phyloP scores from a whole-genome alignment of 2,113 vertebrate genomes.

The Pygathrix nemaeus region DNA sequence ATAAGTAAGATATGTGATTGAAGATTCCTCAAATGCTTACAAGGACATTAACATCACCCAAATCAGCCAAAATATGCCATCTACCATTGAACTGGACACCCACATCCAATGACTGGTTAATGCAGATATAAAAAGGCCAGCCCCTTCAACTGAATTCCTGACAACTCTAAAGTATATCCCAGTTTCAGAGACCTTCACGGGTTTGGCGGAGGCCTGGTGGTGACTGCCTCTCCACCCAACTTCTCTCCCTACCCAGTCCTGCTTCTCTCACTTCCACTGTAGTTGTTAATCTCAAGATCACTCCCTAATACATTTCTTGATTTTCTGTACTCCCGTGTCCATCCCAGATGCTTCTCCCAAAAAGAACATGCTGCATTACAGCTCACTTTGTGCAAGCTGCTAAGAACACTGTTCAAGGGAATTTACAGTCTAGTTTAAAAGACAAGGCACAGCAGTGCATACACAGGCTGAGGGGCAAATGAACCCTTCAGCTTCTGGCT shows the following conservation, averaged over 20 bases:
- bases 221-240: not conserved
- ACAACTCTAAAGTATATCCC: not conserved
- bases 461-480: not conserved
- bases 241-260: not conserved
- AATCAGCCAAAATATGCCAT: not conserved
- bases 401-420: not conserved
- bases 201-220: not conserved
- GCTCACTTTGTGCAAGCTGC: not conserved
- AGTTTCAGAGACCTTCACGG: not conserved
- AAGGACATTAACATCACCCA: not conserved
- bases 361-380: not conserved
- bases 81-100: not conserved
- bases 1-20: not conserved
- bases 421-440: conserved; percentile 2
- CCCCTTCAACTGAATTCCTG: not conserved
- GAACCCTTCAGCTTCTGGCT: not conserved
- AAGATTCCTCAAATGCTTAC: not conserved
- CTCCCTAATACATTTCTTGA: not conserved
- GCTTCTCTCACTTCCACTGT: not conserved
- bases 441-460: not conserved
- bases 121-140: not conserved
- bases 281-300: not conserved
- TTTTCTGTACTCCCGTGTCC: not conserved
- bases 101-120: not conserved
- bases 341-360: not conserved